Conservation (phyloP, 1,140 invertebrate genomes). For the Ceratina australensis region DNA sequence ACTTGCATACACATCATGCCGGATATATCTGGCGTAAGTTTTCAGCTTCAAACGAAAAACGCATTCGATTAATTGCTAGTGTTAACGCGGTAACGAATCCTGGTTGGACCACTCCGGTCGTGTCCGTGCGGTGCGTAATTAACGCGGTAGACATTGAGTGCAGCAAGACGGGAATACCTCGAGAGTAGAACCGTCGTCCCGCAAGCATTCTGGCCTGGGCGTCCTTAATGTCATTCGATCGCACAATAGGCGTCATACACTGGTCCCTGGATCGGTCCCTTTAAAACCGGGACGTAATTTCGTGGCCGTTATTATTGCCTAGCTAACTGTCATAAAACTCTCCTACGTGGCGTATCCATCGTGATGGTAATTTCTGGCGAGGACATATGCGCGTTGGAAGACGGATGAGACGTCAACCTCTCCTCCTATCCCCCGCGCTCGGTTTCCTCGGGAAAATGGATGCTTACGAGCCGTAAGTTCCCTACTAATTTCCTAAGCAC, state of each 20-base stretch:
- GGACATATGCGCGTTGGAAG: conserved; percentile 52
- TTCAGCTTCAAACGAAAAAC: too few relatives aligned
- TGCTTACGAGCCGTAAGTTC: conserved; percentile 49
- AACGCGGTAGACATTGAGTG: too few relatives aligned
- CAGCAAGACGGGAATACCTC: conserved; percentile 31
- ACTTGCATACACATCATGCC: too few relatives aligned
- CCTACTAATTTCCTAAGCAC: conserved; percentile 58
- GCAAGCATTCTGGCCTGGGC: conserved; percentile 70
- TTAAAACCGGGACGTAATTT: conserved; percentile 52
- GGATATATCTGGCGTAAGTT: too few relatives aligned
- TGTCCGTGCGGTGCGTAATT: too few relatives aligned
- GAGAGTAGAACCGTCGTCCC: conserved; percentile 55
- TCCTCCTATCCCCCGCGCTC: conserved; percentile 9
- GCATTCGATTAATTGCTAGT: too few relatives aligned
- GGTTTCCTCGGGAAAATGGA: conserved; percentile 28
- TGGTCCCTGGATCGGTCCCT: conserved; percentile 30
- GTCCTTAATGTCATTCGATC: conserved; percentile 68
- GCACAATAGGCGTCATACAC: conserved; percentile 69
- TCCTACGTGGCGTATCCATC: conserved; percentile 39
- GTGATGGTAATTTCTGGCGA: conserved; percentile 55
- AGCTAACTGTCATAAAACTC: conserved; percentile 73
- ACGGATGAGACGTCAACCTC: conserved; percentile 55
- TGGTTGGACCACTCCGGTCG: too few relatives aligned
- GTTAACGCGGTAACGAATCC: too few relatives aligned
- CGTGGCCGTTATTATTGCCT: conserved; percentile 68